A percentile compares a stretch with the other conserved stretches of the same genome.
phyloP scores from a whole-genome alignment of 2,888 invertebrate species.

The Tenthredo distinguenda region DNA sequence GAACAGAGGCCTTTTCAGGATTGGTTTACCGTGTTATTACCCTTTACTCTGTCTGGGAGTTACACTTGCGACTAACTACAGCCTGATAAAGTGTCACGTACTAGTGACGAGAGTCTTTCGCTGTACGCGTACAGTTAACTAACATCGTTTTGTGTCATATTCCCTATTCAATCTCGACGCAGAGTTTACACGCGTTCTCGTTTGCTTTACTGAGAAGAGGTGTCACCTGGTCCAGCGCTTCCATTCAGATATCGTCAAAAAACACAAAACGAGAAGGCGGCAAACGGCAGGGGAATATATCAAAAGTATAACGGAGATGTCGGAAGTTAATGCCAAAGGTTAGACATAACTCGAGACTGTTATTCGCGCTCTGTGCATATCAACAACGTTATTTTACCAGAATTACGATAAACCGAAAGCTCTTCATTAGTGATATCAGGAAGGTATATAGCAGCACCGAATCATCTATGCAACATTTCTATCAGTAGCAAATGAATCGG shows the following conservation, averaged over 20 bases:
- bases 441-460: not conserved
- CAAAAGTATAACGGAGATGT: not conserved
- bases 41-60: not conserved
- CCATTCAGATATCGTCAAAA: constrained; percentile 5
- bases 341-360: not conserved
- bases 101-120: not conserved
- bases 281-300: not conserved
- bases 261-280: not conserved
- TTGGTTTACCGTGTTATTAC: not conserved
- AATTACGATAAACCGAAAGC: not conserved
- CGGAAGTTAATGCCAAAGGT: not conserved
- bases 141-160: not conserved
- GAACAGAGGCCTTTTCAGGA: not conserved
- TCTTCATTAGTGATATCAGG: not conserved
- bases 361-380: not conserved
- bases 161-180: not conserved
- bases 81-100: not conserved
- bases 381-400: not conserved
- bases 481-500: not conserved
- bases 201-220: not conserved
- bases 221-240: constrained; percentile 31
- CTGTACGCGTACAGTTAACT: not conserved
- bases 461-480: constrained; percentile 9
- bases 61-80: not conserved
- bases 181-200: constrained; percentile 1